Percentiles rank a stretch among this genome's conserved stretches.
Conservation (phyloP, 1,140 invertebrate species). For the Hylyphantes graminicola region DNA sequence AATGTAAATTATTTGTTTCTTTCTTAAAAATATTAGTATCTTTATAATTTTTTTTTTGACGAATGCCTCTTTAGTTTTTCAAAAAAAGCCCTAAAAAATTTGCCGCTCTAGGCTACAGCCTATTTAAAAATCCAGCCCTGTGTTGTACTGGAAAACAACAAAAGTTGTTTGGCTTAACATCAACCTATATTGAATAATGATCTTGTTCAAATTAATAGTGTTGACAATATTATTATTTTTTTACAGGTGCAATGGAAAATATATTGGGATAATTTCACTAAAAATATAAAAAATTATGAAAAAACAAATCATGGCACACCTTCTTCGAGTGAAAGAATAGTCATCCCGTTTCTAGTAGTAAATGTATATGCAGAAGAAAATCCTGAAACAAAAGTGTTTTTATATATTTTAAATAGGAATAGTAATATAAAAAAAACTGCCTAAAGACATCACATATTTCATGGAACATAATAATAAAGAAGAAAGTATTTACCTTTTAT, state of each 20-base stretch:
- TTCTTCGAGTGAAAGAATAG: constrained; percentile 54
- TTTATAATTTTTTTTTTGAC: too few relatives aligned
- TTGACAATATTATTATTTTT: too few relatives aligned
- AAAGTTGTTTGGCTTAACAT: too few relatives aligned
- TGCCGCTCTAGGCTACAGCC: too few relatives aligned
- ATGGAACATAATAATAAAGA: not conserved
- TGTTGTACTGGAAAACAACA: too few relatives aligned
- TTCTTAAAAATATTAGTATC: too few relatives aligned
- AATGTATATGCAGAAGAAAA: constrained; percentile 45
- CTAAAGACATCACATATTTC: not conserved
- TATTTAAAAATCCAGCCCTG: too few relatives aligned
- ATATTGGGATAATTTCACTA: not conserved
- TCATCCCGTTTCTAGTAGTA: constrained; percentile 31
- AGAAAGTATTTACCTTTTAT: constrained; percentile 37
- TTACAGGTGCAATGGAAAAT: not conserved
- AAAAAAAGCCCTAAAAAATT: too few relatives aligned
- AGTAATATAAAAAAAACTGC: not conserved
- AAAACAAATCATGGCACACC: constrained; percentile 25
- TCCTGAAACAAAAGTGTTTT: constrained; percentile 10
- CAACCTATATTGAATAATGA: too few relatives aligned
- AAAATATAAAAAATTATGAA: not conserved
- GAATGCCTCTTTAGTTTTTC: too few relatives aligned
- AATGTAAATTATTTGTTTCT: too few relatives aligned
- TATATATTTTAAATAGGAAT: not conserved
- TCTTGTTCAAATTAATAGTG: too few relatives aligned